These are phyloP conservation scores for Ctenodactylus gundi DNA, from an alignment of 2,113 vertebrate species.

Conservation along the genomic window DNA sequence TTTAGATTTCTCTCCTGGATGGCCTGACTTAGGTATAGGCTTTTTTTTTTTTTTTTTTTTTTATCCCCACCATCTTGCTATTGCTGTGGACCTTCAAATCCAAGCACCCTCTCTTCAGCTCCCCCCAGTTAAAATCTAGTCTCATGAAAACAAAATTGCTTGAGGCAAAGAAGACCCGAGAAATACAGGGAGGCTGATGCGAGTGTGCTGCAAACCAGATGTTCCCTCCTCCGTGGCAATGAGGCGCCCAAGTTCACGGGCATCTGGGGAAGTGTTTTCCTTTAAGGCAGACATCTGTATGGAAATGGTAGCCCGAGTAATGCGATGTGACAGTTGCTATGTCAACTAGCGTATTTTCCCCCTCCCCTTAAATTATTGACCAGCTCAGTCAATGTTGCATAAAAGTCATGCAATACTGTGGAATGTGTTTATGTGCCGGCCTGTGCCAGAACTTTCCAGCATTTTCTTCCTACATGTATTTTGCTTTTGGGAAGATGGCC, in stretches of 20 bases:
- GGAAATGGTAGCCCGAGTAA: conserved; percentile 78
- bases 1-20: not conserved
- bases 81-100: not conserved
- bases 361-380: conserved; percentile 81
- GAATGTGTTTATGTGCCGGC: conserved; percentile 65
- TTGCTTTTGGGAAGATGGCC: conserved; percentile 40
- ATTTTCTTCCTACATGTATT: conserved; percentile 56
- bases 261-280: conserved; percentile 76
- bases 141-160: not conserved
- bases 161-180: not conserved
- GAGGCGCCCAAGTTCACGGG: conserved; percentile 71
- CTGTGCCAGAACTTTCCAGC: conserved; percentile 69
- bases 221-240: conserved; percentile 73
- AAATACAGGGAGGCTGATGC: conserved; percentile 28
- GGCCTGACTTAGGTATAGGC: not conserved
- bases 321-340: conserved; percentile 83
- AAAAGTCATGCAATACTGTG: conserved; percentile 72
- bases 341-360: conserved; percentile 73
- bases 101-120: not conserved
- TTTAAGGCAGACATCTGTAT: conserved; percentile 80
- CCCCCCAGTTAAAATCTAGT: not conserved
- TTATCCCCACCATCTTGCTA: not conserved
- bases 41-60: not conserved
- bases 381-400: conserved; percentile 73
- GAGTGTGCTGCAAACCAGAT: conserved; percentile 69